phyloP scores from a whole-genome alignment of 2,888 invertebrate genomes.

The Leptinotarsa peninsularis region DNA sequence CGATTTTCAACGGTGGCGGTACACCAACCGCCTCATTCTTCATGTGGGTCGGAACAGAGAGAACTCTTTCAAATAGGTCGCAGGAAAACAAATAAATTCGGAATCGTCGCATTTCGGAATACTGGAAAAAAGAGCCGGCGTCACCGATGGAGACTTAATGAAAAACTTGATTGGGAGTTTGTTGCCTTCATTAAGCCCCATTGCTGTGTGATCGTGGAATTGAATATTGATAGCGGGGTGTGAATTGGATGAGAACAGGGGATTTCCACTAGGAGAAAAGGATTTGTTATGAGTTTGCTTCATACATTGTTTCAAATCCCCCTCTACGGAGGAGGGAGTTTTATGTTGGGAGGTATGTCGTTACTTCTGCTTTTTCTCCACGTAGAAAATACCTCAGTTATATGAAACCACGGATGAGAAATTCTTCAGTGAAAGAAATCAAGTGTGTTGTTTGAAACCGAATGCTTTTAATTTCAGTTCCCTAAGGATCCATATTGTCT shows the following conservation, averaged over 20 bases:
- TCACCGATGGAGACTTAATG: slow-evolving; percentile 1
- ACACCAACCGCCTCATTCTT: not conserved
- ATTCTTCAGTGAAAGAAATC: too few species aligned
- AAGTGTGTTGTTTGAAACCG: too few species aligned
- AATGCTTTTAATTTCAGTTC: too few species aligned
- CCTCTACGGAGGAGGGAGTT: too few species aligned
- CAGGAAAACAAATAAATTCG: slow-evolving; percentile 17
- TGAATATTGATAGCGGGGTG: not conserved
- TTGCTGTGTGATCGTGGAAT: not conserved
- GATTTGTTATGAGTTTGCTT: too few species aligned
- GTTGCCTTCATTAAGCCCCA: slow-evolving; percentile 1
- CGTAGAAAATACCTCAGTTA: too few species aligned
- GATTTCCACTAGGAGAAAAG: not conserved
- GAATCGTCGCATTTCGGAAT: not conserved
- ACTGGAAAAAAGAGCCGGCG: not conserved
- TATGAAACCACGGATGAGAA: too few species aligned
- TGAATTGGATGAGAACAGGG: not conserved
- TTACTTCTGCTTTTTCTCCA: too few species aligned
- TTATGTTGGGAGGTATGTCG: too few species aligned
- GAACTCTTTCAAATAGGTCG: slow-evolving; percentile 12
- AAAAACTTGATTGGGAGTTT: slow-evolving; percentile 11
- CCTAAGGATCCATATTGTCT: too few species aligned
- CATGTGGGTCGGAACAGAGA: not conserved
- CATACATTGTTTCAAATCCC: too few species aligned
- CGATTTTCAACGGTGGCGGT: slow-evolving; percentile 11